Evolutionary conservation across 2,888 invertebrate species (phyloP).

Genomic region (Palloptera scutellata): DNA sequence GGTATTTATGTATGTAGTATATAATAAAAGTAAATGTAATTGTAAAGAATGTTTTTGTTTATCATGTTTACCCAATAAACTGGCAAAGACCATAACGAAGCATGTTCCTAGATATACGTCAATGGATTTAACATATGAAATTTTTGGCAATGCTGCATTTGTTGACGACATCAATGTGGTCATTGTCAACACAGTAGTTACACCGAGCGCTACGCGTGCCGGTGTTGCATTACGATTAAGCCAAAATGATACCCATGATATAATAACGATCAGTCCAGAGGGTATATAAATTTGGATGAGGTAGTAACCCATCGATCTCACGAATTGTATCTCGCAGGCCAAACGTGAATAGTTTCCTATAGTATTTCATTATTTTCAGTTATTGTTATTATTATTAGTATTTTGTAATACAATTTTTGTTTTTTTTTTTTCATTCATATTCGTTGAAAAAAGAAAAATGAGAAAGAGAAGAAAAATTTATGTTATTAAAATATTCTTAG

Average conservation of each 20-base stretch:
- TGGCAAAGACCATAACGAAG: constrained; percentile 99
- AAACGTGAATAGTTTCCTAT: constrained; percentile 95
- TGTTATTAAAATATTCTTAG: constrained; percentile 12
- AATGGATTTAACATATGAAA: constrained; percentile 97
- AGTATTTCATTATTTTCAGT: constrained; percentile 15
- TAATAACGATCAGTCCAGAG: constrained; percentile 95
- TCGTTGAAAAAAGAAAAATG: constrained; percentile 1
- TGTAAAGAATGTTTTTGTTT: constrained; percentile 1
- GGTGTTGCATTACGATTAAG: constrained; percentile 94
- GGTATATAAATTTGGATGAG: constrained; percentile 98
- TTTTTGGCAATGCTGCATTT: constrained; percentile 96
- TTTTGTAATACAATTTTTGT: neutral
- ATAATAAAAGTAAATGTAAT: constrained; percentile 8
- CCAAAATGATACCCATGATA: constrained; percentile 98
- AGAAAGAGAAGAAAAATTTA: constrained; percentile 22
- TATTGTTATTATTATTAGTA: neutral
- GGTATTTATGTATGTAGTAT: constrained; percentile 14
- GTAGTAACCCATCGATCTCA: constrained; percentile 98
- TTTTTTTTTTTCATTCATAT: neutral
- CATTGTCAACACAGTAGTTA: constrained; percentile 97
- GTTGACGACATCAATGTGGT: constrained; percentile 97
- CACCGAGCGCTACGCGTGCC: constrained; percentile 91
- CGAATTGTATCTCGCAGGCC: constrained; percentile 96
- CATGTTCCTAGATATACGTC: constrained; percentile 97
- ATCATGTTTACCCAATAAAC: constrained; percentile 82